phyloP scores from a whole-genome alignment of 92 coral and sea anemone species.

The Isaurus tuberculatus region DNA sequence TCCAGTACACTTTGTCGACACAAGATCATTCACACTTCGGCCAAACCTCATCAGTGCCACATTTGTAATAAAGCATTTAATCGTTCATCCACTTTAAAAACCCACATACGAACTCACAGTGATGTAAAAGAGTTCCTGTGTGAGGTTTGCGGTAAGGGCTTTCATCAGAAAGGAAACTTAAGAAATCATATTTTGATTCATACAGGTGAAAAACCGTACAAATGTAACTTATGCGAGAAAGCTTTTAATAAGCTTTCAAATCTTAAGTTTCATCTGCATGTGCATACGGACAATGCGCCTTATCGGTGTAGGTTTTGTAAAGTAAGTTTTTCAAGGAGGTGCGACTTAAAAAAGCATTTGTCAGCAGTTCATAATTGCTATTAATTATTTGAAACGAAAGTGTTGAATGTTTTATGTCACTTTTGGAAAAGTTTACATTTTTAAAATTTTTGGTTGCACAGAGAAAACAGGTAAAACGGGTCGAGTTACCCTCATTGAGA shows the following conservation, averaged over 20 bases:
- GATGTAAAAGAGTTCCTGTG: slow-evolving; percentile 83
- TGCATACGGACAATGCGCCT: slow-evolving; percentile 86
- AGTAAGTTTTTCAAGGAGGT: slow-evolving; percentile 82
- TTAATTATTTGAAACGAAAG: not conserved
- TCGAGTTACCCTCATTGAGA: not conserved
- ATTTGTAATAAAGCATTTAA: slow-evolving; percentile 86
- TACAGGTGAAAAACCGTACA: slow-evolving; percentile 90
- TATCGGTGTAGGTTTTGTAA: slow-evolving; percentile 82
- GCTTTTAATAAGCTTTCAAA: slow-evolving; percentile 92
- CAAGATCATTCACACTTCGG: slow-evolving; percentile 88
- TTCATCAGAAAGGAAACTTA: slow-evolving; percentile 92
- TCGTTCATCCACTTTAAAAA: slow-evolving; percentile 87
- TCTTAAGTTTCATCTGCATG: slow-evolving; percentile 86
- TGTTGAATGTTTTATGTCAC: not conserved
- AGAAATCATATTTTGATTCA: slow-evolving; percentile 86
- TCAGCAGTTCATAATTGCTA: not conserved
- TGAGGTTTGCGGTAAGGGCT: slow-evolving; percentile 84
- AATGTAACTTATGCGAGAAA: slow-evolving; percentile 78
- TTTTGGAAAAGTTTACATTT: slow-evolving; percentile 3
- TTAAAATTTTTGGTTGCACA: slow-evolving; percentile 14
- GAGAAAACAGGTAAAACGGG: not conserved
- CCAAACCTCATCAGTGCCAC: slow-evolving; percentile 85
- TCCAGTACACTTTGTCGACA: slow-evolving; percentile 90
- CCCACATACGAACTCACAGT: slow-evolving; percentile 87
- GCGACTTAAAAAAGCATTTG: slow-evolving; percentile 78